phyloP scores from a whole-genome alignment of 2,113 vertebrate species.

The Cromileptes altivelis region DNA sequence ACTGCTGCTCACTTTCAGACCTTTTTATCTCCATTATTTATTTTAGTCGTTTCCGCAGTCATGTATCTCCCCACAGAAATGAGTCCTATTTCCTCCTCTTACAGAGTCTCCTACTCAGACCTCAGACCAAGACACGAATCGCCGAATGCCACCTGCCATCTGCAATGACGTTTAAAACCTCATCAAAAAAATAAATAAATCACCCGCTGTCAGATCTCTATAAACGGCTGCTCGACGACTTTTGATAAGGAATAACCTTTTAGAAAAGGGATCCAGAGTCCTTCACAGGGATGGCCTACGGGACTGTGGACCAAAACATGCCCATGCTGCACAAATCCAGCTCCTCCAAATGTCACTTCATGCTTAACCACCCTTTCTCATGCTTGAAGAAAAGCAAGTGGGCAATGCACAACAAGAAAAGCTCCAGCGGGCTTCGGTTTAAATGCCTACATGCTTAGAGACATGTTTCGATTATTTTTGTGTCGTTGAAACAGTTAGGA shows the following conservation, averaged over 20 bases:
- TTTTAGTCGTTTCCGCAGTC: constrained; percentile 13
- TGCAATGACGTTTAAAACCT: constrained; percentile 47
- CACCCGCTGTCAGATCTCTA: constrained; percentile 44
- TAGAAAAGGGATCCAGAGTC: constrained; percentile 61
- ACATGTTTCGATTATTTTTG: constrained; percentile 54
- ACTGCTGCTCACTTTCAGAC: constrained; percentile 40
- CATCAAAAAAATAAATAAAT: constrained; percentile 11
- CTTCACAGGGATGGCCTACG: constrained; percentile 67
- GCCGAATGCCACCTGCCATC: constrained; percentile 36
- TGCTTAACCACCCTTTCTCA: constrained; percentile 77
- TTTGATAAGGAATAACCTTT: constrained; percentile 77
- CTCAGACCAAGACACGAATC: constrained; percentile 22
- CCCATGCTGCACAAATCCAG: constrained; percentile 73
- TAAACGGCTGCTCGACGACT: constrained; percentile 56
- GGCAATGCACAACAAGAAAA: constrained; percentile 60
- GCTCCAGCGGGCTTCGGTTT: constrained; percentile 47
- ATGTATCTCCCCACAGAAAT: constrained; percentile 28
- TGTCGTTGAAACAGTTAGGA: constrained; percentile 44
- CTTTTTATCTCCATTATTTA: constrained; percentile 53
- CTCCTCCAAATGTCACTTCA: constrained; percentile 83
- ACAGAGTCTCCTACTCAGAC: constrained; percentile 12
- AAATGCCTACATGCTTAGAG: constrained; percentile 76
- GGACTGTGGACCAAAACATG: constrained; percentile 69
- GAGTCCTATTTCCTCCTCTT: background rate
- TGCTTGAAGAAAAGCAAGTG: constrained; percentile 73